A percentile compares a stretch with the other conserved stretches of the same genome.
phyloP scores from a whole-genome alignment of 2,113 vertebrate species.

The Mormyrus lacerda region DNA sequence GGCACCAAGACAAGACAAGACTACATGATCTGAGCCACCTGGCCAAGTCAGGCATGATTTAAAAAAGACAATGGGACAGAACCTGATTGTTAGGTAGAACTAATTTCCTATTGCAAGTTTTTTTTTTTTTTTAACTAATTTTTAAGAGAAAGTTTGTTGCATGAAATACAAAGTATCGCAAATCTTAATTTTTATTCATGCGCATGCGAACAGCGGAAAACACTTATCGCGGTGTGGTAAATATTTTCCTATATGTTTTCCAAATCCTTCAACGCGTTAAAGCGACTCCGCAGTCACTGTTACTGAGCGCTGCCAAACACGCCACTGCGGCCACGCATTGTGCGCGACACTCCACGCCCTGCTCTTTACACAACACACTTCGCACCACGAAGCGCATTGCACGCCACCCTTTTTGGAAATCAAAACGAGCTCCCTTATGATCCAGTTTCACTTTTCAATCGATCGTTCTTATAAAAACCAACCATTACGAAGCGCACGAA shows the following conservation, averaged over 20 bases:
- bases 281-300: background rate
- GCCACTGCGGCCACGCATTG: background rate
- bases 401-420: background rate
- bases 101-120: background rate
- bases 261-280: background rate
- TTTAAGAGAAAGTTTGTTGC: background rate
- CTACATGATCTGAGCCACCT: background rate
- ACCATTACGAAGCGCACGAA: background rate
- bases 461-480: background rate
- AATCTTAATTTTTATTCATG: background rate
- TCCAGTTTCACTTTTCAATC: background rate
- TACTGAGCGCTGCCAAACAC: background rate
- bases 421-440: background rate
- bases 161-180: background rate
- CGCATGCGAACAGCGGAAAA: background rate
- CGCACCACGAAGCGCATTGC: background rate
- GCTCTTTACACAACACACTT: background rate
- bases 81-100: background rate
- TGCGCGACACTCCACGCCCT: too few species aligned
- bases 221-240: background rate
- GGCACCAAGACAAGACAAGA: background rate
- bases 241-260: background rate
- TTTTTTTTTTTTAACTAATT: slow-evolving; percentile 9
- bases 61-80: background rate
- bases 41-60: background rate